Percentiles rank a stretch among this genome's conserved stretches.
Conservation (phyloP, 2,797 vertebrate genomes). For the Helicolenus hilgendorfi region DNA sequence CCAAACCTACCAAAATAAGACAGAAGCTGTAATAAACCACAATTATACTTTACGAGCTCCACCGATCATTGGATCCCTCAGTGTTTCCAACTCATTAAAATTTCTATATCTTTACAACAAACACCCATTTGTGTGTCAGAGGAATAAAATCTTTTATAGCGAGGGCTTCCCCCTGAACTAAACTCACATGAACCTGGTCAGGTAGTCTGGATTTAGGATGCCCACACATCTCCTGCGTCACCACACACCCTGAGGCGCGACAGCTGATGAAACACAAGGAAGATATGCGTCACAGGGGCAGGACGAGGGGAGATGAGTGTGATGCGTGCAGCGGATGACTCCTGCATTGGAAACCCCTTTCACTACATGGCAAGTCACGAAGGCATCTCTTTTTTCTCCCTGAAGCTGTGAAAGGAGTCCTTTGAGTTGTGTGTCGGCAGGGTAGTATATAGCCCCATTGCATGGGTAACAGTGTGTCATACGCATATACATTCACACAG, state of each 20-base stretch:
- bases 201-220: conserved; percentile 50
- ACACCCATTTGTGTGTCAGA: neutral
- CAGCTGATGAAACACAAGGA: conserved; percentile 53
- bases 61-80: neutral
- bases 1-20: neutral
- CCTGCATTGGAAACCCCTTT: conserved; percentile 51
- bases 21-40: neutral
- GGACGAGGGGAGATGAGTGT: conserved; percentile 16
- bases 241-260: conserved; percentile 32
- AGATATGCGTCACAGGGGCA: conserved; percentile 60
- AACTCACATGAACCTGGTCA: conserved; percentile 11
- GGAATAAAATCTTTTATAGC: neutral
- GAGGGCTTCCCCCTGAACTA: neutral
- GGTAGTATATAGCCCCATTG: conserved; percentile 8
- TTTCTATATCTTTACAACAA: neutral
- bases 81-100: neutral
- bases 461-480: conserved; percentile 35
- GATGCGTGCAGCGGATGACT: conserved; percentile 47
- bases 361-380: conserved; percentile 56
- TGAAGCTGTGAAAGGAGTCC: conserved; percentile 56
- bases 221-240: conserved; percentile 34
- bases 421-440: conserved; percentile 53
- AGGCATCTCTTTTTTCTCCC: conserved; percentile 30
- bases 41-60: neutral
- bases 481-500: conserved; percentile 23